Conservation (phyloP, 2,113 vertebrate species). For the Lepisosteus osseus region DNA sequence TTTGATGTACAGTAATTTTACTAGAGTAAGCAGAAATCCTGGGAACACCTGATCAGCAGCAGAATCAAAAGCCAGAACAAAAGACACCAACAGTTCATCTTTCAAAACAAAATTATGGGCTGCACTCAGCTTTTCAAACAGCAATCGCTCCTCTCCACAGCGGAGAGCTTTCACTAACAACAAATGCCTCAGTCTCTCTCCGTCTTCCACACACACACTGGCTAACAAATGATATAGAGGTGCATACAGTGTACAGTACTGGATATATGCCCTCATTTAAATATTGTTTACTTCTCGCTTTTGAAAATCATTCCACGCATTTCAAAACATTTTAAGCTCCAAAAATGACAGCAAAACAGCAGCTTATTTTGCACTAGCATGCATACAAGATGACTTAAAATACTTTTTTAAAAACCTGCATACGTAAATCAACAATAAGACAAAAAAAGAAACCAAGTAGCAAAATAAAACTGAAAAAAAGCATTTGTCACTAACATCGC, state of each 20-base stretch:
- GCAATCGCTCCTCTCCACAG: neutral
- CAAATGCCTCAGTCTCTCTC: neutral
- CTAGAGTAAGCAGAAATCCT: conserved; percentile 50
- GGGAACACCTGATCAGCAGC: conserved; percentile 44
- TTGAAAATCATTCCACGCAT: conserved; percentile 58
- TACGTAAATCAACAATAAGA: conserved; percentile 77
- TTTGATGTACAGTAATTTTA: conserved; percentile 64
- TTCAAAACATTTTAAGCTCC: conserved; percentile 60
- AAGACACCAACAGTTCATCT: conserved; percentile 33
- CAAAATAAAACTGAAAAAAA: conserved; percentile 68
- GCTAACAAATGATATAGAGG: conserved; percentile 22
- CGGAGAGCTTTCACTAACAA: neutral
- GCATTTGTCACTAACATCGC: conserved; percentile 76
- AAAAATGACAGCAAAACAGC: conserved; percentile 56
- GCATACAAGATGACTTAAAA: conserved; percentile 60
- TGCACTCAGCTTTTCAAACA: conserved; percentile 7
- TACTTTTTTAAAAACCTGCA: conserved; percentile 39
- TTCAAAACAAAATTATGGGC: conserved; percentile 24
- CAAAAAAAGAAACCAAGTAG: conserved; percentile 58
- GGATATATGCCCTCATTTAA: conserved; percentile 44
- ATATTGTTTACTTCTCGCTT: conserved; percentile 61
- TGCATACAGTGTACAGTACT: conserved; percentile 17
- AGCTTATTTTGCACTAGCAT: conserved; percentile 56
- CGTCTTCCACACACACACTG: neutral
- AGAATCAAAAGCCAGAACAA: conserved; percentile 33